Conservation (phyloP, 2,888 invertebrate species). For the Lithophane ornitopus region DNA sequence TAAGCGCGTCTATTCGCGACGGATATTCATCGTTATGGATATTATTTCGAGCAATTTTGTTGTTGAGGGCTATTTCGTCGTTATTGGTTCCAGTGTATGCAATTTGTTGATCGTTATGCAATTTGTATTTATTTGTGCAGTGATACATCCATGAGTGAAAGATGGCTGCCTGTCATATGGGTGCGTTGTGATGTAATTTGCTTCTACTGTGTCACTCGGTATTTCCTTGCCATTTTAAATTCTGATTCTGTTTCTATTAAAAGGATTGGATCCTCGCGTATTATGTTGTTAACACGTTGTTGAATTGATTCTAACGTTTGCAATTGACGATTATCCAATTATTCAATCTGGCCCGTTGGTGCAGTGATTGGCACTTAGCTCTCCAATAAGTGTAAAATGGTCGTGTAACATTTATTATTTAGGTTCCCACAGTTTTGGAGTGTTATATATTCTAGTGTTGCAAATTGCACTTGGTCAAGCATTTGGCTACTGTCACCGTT, state of each 20-base stretch:
- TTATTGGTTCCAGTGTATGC: conserved; percentile 70
- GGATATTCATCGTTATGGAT: conserved; percentile 85
- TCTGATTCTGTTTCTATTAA: conserved; percentile 35
- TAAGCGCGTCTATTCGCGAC: conserved; percentile 78
- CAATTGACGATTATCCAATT: conserved; percentile 54
- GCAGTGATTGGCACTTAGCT: conserved; percentile 61
- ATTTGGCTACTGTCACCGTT: conserved; percentile 12
- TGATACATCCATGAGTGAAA: conserved; percentile 51
- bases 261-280: conserved; percentile 27
- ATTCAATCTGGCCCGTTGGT: conserved; percentile 49
- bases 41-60: conserved; percentile 85
- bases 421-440: conserved; percentile 17
- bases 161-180: conserved; percentile 41
- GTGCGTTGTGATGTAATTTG: conserved; percentile 45
- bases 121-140: conserved; percentile 69
- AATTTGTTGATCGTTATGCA: conserved; percentile 76
- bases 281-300: conserved; percentile 44
- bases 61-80: conserved; percentile 80
- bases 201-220: conserved; percentile 9
- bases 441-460: conserved; percentile 12
- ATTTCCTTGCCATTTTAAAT: conserved; percentile 51
- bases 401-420: conserved; percentile 20
- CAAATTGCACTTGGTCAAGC: conserved; percentile 36
- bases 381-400: conserved; percentile 38
- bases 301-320: conserved; percentile 44